Conservation (phyloP, 2,888 invertebrate genomes). For the Blastobasis adustella region DNA sequence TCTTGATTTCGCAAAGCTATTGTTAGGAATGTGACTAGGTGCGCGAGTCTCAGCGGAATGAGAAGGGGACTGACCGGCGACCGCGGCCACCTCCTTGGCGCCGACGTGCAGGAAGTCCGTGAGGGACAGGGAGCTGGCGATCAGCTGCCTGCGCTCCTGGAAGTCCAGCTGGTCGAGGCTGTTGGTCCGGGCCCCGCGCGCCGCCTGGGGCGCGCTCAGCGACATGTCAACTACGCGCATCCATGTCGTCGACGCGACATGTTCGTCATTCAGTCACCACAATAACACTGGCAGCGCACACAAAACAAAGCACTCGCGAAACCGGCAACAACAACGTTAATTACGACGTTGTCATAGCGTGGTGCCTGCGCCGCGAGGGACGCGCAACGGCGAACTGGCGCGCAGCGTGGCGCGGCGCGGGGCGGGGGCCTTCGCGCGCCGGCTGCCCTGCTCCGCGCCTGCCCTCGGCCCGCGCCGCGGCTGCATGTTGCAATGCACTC, state of each 20-base stretch:
- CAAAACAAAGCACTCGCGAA: constrained; percentile 60
- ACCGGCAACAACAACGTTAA: constrained; percentile 39
- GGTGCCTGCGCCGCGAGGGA: constrained; percentile 64
- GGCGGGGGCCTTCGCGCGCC: constrained; percentile 55
- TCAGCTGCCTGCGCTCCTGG: constrained; percentile 92
- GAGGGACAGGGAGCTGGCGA: constrained; percentile 89
- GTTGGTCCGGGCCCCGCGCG: constrained; percentile 79
- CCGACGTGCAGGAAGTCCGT: constrained; percentile 89
- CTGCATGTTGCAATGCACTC: constrained; percentile 66
- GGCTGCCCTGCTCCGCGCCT: constrained; percentile 39
- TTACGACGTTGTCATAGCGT: constrained; percentile 35
- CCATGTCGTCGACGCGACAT: constrained; percentile 54
- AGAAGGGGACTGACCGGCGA: constrained; percentile 54
- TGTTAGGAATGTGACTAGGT: constrained; percentile 49
- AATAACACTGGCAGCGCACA: constrained; percentile 45
- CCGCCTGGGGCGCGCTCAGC: constrained; percentile 70
- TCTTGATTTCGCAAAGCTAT: constrained; percentile 57
- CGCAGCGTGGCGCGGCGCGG: constrained; percentile 35
- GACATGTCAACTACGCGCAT: constrained; percentile 70
- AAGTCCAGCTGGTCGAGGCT: constrained; percentile 93
- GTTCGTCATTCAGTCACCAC: constrained; percentile 44
- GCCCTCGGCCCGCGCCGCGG: constrained; percentile 29
- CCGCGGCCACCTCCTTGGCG: constrained; percentile 73
- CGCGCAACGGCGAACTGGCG: constrained; percentile 68
- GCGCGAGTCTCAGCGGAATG: constrained; percentile 15